Conservation (phyloP, 92 coral and sea anemone species). For the Parazoanthus darwini region DNA sequence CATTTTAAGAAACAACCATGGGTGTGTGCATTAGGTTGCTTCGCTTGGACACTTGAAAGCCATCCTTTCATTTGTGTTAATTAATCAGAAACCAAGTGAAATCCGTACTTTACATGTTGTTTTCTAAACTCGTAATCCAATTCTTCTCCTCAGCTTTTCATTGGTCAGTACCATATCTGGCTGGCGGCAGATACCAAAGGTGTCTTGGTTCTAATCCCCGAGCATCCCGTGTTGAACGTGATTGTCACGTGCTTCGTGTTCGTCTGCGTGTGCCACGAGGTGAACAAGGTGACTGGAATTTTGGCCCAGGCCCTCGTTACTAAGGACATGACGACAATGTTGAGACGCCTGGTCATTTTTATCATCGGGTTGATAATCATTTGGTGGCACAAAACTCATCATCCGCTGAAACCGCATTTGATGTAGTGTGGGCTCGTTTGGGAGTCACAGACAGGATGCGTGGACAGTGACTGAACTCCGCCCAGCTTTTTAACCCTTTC, state of each 20-base stretch:
- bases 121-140: not conserved
- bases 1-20: too few species aligned
- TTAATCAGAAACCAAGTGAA: not conserved
- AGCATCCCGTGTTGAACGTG: conserved; percentile 80
- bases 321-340: conserved; percentile 81
- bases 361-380: conserved; percentile 85
- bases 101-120: too few species aligned
- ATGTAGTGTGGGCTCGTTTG: conserved; percentile 23
- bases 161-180: conserved; percentile 98
- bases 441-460: not conserved
- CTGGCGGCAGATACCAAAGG: conserved; percentile 96
- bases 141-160: conserved; percentile 66
- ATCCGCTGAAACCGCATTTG: conserved; percentile 70
- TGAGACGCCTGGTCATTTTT: conserved; percentile 82
- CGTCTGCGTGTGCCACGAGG: conserved; percentile 93
- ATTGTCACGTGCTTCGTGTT: conserved; percentile 86
- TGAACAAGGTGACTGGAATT: conserved; percentile 74
- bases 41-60: too few species aligned
- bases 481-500: not conserved
- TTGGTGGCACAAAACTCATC: conserved; percentile 99
- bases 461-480: not conserved
- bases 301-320: conserved; percentile 85
- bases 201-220: conserved; percentile 86
- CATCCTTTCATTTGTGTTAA: too few species aligned
- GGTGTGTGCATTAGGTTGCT: too few species aligned